A percentile compares a stretch with the other conserved stretches of the same genome.
These are phyloP conservation scores for Halisarca cf. caerulea DNA, from an alignment of 37 sponge, comb jelly and placozoan species.

Conservation along the genomic window DNA sequence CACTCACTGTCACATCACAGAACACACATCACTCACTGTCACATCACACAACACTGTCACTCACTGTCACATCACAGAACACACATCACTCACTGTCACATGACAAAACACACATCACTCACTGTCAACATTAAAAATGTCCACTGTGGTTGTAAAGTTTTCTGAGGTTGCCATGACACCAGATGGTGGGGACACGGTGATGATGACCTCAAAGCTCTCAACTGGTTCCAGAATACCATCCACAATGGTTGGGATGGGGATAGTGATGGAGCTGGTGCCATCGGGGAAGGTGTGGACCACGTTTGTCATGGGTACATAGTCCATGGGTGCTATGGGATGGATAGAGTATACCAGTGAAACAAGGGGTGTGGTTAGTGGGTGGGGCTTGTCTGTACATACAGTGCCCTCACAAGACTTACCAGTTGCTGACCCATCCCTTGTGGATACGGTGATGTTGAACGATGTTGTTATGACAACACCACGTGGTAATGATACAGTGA, in stretches of 20 bases:
- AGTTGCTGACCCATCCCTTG: not conserved
- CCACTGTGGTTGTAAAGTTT: not conserved
- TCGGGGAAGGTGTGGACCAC: conserved; percentile 14
- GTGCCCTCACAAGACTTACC: not conserved
- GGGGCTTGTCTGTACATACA: no score
- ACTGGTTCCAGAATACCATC: conserved; percentile 27
- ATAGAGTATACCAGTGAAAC: not conserved
- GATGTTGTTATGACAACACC: not conserved
- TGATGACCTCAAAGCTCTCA: conserved; percentile 28
- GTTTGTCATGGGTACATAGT: not conserved
- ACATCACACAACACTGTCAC: no score
- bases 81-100: not conserved
- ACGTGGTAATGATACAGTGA: not conserved
- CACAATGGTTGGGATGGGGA: conserved; percentile 26
- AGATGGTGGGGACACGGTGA: not conserved
- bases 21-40: no score
- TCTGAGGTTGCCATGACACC: not conserved
- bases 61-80: not conserved
- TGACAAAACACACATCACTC: not conserved
- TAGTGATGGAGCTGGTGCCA: not conserved
- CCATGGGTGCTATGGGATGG: not conserved
- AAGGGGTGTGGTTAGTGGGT: not conserved
- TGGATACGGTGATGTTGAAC: not conserved
- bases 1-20: no score
- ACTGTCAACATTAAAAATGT: conserved; percentile 34